These are phyloP conservation scores for Corythornis vintsioides DNA, from an alignment of 2,113 vertebrate genomes.

Conservation along the genomic window DNA sequence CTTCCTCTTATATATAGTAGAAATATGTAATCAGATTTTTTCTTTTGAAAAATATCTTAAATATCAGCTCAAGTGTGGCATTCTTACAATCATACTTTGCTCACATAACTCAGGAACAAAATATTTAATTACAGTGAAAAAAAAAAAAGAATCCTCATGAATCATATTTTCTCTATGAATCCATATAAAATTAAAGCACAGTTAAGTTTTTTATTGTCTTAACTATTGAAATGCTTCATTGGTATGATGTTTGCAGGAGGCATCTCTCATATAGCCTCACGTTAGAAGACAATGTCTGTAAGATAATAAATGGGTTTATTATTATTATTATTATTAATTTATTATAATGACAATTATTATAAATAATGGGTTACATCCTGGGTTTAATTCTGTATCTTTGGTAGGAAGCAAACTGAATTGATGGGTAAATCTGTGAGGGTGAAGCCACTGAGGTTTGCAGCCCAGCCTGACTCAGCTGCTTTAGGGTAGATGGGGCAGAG, in stretches of 20 bases:
- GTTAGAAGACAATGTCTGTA: background rate
- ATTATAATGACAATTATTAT: no score
- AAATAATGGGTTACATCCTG: background rate
- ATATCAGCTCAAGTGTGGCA: background rate
- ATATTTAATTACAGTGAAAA: background rate
- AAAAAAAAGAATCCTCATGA: background rate
- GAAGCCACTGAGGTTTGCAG: background rate
- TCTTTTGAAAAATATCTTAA: background rate
- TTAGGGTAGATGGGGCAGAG: background rate
- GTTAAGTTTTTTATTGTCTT: background rate
- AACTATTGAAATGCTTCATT: background rate
- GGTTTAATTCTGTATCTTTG: background rate
- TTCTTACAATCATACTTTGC: background rate
- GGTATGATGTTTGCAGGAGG: background rate
- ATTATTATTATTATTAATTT: no score
- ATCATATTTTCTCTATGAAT: background rate
- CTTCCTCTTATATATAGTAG: background rate
- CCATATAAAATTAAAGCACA: background rate
- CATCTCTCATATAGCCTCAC: background rate
- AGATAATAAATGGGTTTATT: background rate
- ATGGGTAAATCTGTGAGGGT: background rate
- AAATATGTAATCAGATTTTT: background rate
- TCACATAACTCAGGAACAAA: background rate
- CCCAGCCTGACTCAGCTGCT: background rate
- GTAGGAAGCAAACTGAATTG: background rate